Evolutionary conservation across 2,113 vertebrate species (phyloP), one percentile per base, ranked within the genome.

Genomic region (Calidris pygmaea): DNA sequence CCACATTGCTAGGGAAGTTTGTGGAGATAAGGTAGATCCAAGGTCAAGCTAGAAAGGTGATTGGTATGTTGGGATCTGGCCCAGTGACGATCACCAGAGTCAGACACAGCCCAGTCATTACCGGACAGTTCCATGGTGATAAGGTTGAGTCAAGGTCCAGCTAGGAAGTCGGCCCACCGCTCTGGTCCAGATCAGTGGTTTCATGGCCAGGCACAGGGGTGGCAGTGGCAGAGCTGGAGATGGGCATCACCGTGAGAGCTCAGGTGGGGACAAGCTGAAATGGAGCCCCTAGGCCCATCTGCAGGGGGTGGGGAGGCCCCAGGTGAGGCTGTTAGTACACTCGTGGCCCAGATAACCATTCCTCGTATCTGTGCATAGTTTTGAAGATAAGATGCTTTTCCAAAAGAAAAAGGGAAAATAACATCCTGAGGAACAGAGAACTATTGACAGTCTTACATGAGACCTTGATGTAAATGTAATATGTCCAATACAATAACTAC

Each of bases 111-210:
- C 23, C 29, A 8, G 19, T 59, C 10, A 8, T 35, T n/a, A 41
- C 53, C 19, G 8, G n/a, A 14, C n/a, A 29, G 39, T 52, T 80
- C 12, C 43, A 19, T 2, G 5, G 65, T 47, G 43, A 27, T 50
- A 55, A 68, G 10, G 39, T 21, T 23, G 26, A 62, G 67, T n/a
- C 52, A 68, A 47, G 7, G 4, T 62, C 73, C 77, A n/a, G 34
- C 7, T 37, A 7, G 30, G 35, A 52, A 43, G 21, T 4, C 0
- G 1, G 6, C 52, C 26, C 12, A 3, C 5, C 5, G 30, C 32
- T 73, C 12, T 87, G 63, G 13, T 77, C 20, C 50, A 39, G 29
- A 12, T n/a, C 39, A 14, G 0, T 35, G 43, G 21, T 16, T 37
- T 90, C 23, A 4, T 3, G 7, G n/a, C 37, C 43, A 23, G 59